These are phyloP conservation scores for Oxyscelio sp. DNA, from an alignment of 2,888 invertebrate genomes.

Conservation along the genomic window DNA sequence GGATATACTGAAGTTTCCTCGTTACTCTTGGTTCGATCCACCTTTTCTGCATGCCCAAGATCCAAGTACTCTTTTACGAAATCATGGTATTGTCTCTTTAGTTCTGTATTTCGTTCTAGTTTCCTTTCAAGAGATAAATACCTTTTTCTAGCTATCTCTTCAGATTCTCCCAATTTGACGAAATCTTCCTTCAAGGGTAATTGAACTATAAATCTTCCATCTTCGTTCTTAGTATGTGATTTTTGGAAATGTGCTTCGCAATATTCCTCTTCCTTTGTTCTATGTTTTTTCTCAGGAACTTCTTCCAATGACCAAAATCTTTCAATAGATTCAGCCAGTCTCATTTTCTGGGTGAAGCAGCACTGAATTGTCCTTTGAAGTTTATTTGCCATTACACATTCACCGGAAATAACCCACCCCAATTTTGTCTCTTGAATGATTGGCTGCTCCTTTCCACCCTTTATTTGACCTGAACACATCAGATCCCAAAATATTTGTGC, in stretches of 20 bases:
- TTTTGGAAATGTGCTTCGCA: not conserved
- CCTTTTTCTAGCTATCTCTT: not conserved
- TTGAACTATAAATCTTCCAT: not conserved
- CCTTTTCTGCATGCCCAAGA: not conserved
- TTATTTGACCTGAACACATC: constrained; percentile 57
- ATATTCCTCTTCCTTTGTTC: not conserved
- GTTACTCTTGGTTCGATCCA: not conserved
- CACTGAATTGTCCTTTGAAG: not conserved
- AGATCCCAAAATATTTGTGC: constrained; percentile 68
- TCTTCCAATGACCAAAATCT: not conserved
- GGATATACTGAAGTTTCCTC: not conserved
- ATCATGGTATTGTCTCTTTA: not conserved
- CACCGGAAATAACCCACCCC: constrained; percentile 63
- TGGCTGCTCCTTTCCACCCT: constrained; percentile 12
- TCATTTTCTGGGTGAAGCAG: not conserved
- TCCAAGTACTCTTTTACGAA: not conserved
- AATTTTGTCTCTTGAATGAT: constrained; percentile 61
- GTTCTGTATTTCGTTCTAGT: not conserved
- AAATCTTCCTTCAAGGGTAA: not conserved
- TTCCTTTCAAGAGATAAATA: not conserved
- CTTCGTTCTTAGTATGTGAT: not conserved
- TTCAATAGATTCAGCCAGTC: not conserved
- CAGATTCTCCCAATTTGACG: not conserved
- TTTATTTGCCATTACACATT: not conserved
- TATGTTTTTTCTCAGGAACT: not conserved